Conservation (phyloP, 1,140 invertebrate species). For the Andrena cerasifolii region DNA sequence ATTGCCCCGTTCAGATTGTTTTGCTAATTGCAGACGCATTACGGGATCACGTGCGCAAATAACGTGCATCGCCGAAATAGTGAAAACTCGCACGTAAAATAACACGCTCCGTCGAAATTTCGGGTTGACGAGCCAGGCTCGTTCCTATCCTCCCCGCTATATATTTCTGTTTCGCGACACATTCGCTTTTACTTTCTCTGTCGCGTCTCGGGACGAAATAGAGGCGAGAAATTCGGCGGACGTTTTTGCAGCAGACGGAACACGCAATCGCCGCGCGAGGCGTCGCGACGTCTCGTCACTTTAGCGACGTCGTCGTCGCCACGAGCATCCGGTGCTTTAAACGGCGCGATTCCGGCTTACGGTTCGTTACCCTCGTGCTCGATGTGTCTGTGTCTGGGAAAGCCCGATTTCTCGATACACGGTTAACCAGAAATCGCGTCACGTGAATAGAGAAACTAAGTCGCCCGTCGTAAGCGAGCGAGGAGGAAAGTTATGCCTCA, state of each 20-base stretch:
- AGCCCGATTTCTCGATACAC: slow-evolving; percentile 32
- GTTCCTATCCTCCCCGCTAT: neutral
- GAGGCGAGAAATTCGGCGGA: slow-evolving; percentile 19
- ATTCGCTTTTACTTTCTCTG: neutral
- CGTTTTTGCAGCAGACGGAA: slow-evolving; percentile 32
- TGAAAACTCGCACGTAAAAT: neutral
- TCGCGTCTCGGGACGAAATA: neutral
- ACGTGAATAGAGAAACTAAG: slow-evolving; percentile 38
- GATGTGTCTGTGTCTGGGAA: neutral
- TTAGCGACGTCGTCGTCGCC: slow-evolving; percentile 39
- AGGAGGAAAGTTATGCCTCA: neutral
- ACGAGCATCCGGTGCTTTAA: slow-evolving; percentile 55
- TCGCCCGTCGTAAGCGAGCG: neutral
- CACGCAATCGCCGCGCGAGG: slow-evolving; percentile 29
- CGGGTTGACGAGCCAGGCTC: neutral
- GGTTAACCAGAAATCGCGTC: slow-evolving; percentile 30
- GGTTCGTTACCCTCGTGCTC: slow-evolving; percentile 49
- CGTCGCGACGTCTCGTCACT: slow-evolving; percentile 61
- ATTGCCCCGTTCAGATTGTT: neutral
- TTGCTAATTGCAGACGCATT: neutral
- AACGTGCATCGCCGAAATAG: neutral
- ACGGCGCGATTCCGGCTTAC: slow-evolving; percentile 47
- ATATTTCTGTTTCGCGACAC: neutral
- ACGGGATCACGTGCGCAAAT: neutral
- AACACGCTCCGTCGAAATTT: neutral